Evolutionary conservation across 2,797 vertebrate genomes (phyloP).

Genomic region (Sorex maritimensis): DNA sequence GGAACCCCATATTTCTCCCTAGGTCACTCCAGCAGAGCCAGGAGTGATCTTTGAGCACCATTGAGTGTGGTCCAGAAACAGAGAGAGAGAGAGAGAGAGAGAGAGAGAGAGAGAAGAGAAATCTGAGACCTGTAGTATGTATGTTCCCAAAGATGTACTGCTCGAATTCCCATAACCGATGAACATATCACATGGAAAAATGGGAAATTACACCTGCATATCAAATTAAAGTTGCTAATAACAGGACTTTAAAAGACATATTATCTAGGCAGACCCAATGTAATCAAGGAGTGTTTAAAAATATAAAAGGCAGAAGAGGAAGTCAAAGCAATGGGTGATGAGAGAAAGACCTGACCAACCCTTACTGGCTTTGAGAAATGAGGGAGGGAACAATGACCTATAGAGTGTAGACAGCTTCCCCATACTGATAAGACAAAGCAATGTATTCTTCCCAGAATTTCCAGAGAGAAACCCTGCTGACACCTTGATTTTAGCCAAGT

Average conservation of each 20-base stretch:
- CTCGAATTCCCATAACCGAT: background rate
- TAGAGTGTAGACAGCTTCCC: background rate
- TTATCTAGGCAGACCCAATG: background rate
- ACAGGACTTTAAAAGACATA: background rate
- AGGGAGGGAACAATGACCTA: background rate
- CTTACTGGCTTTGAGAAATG: background rate
- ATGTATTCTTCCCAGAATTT: background rate
- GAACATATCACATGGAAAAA: background rate
- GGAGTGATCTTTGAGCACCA: too few relatives aligned
- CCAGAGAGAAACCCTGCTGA: background rate
- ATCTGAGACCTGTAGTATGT: too few relatives aligned
- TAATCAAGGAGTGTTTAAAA: background rate
- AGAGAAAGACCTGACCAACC: background rate
- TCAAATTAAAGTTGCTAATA: constrained; percentile 26
- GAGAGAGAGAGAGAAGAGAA: too few relatives aligned
- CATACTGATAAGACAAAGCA: background rate
- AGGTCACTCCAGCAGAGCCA: too few relatives aligned
- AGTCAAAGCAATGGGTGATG: background rate
- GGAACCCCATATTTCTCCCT: too few relatives aligned
- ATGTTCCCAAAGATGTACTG: background rate
- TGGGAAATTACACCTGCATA: background rate
- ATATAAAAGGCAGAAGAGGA: background rate
- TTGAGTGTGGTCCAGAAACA: too few relatives aligned
- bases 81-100: too few relatives aligned
- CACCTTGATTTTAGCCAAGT: background rate